Conservation (phyloP, 2,888 invertebrate species). For the Synanthedon myopaeformis region DNA sequence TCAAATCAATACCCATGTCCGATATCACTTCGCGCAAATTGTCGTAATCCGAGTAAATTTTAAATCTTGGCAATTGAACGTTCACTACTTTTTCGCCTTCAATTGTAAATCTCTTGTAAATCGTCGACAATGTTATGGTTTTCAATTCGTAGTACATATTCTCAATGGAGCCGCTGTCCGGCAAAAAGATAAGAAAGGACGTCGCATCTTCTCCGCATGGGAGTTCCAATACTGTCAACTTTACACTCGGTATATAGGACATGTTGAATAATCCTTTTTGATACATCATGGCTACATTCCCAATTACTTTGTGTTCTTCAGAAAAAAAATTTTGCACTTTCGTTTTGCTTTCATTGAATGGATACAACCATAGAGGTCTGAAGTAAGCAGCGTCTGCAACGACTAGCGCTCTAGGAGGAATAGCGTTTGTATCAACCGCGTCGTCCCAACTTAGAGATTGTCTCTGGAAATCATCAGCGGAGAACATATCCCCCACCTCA, state of each 20-base stretch:
- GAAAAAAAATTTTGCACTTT: conserved; percentile 23
- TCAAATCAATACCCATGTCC: conserved; percentile 43
- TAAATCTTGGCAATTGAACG: conserved; percentile 38
- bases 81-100: conserved; percentile 20
- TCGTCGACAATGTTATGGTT: conserved; percentile 23
- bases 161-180: conserved; percentile 18
- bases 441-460: neutral
- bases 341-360: conserved; percentile 29
- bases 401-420: conserved; percentile 21
- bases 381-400: conserved; percentile 37
- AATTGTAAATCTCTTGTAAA: conserved; percentile 27
- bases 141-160: conserved; percentile 35
- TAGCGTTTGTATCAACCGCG: neutral
- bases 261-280: conserved; percentile 31
- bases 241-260: conserved; percentile 21
- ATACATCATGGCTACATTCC: conserved; percentile 11
- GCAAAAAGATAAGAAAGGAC: conserved; percentile 38
- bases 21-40: conserved; percentile 36
- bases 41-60: conserved; percentile 25
- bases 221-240: conserved; percentile 34
- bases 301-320: neutral
- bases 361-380: conserved; percentile 29
- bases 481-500: neutral
- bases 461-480: neutral
- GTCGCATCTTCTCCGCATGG: conserved; percentile 23